Percentiles rank a stretch among this genome's conserved stretches.
phyloP scores from a whole-genome alignment of 1,140 invertebrate species.

The Calephelis nemesis region DNA sequence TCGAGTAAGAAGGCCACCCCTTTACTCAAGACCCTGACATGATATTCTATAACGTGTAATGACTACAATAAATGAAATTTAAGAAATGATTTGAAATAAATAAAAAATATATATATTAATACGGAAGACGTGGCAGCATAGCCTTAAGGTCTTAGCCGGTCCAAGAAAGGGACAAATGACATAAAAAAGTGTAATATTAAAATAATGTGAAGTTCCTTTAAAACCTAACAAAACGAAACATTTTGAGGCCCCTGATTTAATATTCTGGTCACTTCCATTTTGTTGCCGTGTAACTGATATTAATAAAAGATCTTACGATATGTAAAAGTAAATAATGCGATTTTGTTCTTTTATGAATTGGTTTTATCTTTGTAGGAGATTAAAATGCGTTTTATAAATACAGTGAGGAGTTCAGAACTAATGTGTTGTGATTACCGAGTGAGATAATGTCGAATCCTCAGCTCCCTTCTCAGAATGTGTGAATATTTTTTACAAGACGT shows the following conservation, averaged over 20 bases:
- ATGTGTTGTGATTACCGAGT: constrained; percentile 25
- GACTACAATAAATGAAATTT: no score
- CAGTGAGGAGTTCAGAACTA: constrained; percentile 27
- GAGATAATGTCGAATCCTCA: neutral
- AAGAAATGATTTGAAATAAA: no score
- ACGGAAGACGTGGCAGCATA: no score
- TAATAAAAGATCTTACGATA: constrained; percentile 28
- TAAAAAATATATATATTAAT: no score
- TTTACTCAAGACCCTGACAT: no score
- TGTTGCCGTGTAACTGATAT: constrained; percentile 21
- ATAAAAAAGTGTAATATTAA: no score
- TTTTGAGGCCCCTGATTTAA: neutral
- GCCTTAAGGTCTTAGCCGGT: no score
- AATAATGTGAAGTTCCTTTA: no score
- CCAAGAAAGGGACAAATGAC: no score
- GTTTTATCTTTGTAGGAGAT: constrained; percentile 24
- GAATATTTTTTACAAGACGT: neutral
- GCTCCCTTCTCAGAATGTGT: constrained; percentile 7
- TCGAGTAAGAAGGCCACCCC: no score
- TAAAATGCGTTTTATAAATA: constrained; percentile 15
- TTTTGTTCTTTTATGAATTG: constrained; percentile 33
- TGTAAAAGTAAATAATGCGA: constrained; percentile 26
- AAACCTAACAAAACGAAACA: neutral
- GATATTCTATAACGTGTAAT: no score
- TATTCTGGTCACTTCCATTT: constrained; percentile 7